Evolutionary conservation across 2,888 invertebrate species (phyloP), one percentile per base, ranked within the genome.

Genomic region (Junonia oenone): DNA sequence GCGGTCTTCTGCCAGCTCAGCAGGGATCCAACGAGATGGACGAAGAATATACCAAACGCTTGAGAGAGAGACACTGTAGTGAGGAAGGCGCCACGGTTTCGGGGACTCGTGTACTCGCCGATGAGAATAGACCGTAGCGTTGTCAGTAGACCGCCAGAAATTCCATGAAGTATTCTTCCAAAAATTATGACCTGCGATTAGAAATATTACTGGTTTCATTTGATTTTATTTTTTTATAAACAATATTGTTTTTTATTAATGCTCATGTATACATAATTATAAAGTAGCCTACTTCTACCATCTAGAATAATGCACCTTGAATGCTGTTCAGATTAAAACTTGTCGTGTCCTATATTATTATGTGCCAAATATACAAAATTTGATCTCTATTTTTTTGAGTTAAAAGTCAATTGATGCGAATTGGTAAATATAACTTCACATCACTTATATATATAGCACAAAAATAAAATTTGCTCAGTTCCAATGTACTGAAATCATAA

Each of bases 11-110:
- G 83, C 93, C 93, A 93, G 29, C 81, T 70, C 0, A 92, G 67
- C 59, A 91, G 80, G 0, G 92, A 91, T 0, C 94, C 95, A 6
- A 94, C 67, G 0, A 90, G 71, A 65, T 94, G 94, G 3, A 92
- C 90, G 4, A 92, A 65, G 11, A 93, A 83, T 27, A 94, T 91
- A 0, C 94, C 94, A 27, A 90, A 67, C 0, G 93, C 91, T 52
- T 93, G 91, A 0, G 92, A 81, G 0, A 93, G 76, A 1, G 93
- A 91, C 0, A 93, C 86, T 1, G 89, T 87, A 4, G 93, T 89
- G 29, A 93, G 85, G 19, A 93, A 86, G 0, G 92, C 85, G 0
- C 94, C 93, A 31, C 94, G 83, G 60, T 93, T 87, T 61, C 84
- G 87, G 0, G 92, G 93, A 53, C 91, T 91, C n/a, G 90, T 87